Conservation (phyloP, 2,888 invertebrate species). For the Agrochola litura region DNA sequence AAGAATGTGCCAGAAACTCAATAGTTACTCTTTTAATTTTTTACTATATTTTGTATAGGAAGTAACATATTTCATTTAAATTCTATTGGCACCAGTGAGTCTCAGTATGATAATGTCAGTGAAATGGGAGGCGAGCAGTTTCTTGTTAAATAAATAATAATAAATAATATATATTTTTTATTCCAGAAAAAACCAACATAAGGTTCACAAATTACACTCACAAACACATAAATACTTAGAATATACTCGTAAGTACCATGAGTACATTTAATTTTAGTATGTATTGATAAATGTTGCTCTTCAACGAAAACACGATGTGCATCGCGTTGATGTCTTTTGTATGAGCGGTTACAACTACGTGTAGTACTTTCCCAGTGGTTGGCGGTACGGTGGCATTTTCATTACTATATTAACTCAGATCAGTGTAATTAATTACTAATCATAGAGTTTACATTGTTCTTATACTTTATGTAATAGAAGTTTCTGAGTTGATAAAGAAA, state of each 20-base stretch:
- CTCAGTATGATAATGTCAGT: neutral
- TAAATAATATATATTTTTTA: no score
- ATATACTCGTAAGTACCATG: neutral
- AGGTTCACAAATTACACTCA: no score
- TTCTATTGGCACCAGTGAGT: neutral
- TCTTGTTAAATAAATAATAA: neutral
- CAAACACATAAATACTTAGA: neutral
- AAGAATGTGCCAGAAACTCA: neutral
- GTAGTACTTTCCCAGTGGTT: no score
- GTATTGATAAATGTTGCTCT: neutral
- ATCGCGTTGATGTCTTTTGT: constrained; percentile 80
- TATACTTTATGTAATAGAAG: no score
- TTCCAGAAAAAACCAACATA: no score
- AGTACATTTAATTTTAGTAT: neutral
- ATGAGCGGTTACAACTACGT: constrained; percentile 24
- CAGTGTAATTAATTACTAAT: no score
- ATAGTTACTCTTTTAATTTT: neutral
- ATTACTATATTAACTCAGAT: neutral
- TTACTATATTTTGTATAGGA: neutral
- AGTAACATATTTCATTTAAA: neutral
- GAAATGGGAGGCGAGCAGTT: neutral
- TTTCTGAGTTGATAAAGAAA: neutral
- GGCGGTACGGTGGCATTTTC: no score
- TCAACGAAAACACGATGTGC: constrained; percentile 13
- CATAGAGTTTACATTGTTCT: neutral